Conservation (phyloP, 1,140 invertebrate genomes). For the Scaptomyza pallida region DNA sequence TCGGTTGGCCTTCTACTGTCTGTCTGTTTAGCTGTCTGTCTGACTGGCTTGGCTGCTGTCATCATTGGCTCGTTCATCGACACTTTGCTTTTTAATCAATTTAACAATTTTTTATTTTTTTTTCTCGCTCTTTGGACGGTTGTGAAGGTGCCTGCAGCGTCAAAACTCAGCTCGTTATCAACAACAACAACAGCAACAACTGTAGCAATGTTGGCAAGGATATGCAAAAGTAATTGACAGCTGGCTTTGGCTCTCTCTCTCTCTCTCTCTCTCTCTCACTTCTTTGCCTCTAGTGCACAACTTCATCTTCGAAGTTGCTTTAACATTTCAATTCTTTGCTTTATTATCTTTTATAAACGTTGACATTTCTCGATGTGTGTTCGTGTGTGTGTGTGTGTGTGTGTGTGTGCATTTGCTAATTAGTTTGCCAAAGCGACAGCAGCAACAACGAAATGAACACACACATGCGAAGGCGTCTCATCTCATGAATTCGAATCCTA, state of each 20-base stretch:
- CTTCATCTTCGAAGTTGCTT: constrained; percentile 30
- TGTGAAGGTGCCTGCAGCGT: constrained; percentile 24
- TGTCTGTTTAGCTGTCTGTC: background rate
- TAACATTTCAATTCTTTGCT: constrained; percentile 40
- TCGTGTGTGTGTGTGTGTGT: constrained; percentile 14
- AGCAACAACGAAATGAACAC: constrained; percentile 11
- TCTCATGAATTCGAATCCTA: constrained; percentile 8
- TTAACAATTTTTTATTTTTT: constrained; percentile 81
- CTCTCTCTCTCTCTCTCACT: too few relatives aligned
- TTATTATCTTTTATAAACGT: constrained; percentile 61
- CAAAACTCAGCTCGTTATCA: constrained; percentile 40
- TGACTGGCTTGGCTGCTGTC: constrained; percentile 46
- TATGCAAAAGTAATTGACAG: constrained; percentile 79
- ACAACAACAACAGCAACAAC: constrained; percentile 23
- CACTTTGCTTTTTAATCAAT: constrained; percentile 82
- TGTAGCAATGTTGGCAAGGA: constrained; percentile 41
- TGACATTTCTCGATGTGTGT: constrained; percentile 31
- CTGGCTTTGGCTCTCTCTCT: constrained; percentile 26
- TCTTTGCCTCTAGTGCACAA: too few relatives aligned
- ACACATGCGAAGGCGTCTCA: constrained; percentile 29
- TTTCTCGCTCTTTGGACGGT: constrained; percentile 36
- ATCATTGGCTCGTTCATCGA: constrained; percentile 82
- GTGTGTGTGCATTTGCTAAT: constrained; percentile 74
- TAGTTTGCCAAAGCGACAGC: constrained; percentile 68
- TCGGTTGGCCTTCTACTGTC: background rate